Base-by-base conservation (phyloP, 92 coral and sea anemone genomes). In the Anthopleura xanthogrammica region DNA sequence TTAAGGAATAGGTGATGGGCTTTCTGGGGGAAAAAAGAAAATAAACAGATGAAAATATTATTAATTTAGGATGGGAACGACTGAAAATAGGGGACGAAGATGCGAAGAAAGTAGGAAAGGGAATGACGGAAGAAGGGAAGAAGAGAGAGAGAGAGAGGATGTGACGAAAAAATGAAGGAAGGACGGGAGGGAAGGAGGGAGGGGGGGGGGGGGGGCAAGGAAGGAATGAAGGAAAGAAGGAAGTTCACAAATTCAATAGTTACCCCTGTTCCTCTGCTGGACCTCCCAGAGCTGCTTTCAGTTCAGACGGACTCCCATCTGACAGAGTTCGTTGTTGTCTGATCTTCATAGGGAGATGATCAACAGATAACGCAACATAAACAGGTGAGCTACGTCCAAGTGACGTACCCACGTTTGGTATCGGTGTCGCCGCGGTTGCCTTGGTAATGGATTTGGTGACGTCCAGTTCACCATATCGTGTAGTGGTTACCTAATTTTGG, bases 321-420 rank as follows among this genome's bases (percentile, higher is more conserved):
- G 85, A 40, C 56, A 73, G 12, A 23, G 52, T 72, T 4, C 20
- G 75, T 8, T 24, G 42, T 3, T 90, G 52, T 84, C 79, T 88
- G 20, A 83, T 72, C 48, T 86, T 91, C 41, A 81, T 77, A 12
- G 94, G 84, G 2, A 89, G 82, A 41, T 85, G 83, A 76, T 87
- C 89, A 3, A 83, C 89, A 93, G 95, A 1, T 40, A 92, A 87
- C 8, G 95, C 91, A 52, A 92, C 91, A 20, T 89, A 89, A 41
- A 89, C 93, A 5, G 93, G 95, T 20, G 95, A 92, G 48, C 80
- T 85, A 50, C 87, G 92, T 16, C 90, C 95, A 75, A 73, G 50
- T 23, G 83, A 42, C 36, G 87, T 68, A 52, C 83, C 75, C 76
- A 77, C 40, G 52, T 82, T 70, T 50, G 85, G 41, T 7, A 88